Evolutionary conservation across 2,797 vertebrate species (phyloP), one percentile per base, ranked within the genome.

Genomic region (Benthosema pterotum): DNA sequence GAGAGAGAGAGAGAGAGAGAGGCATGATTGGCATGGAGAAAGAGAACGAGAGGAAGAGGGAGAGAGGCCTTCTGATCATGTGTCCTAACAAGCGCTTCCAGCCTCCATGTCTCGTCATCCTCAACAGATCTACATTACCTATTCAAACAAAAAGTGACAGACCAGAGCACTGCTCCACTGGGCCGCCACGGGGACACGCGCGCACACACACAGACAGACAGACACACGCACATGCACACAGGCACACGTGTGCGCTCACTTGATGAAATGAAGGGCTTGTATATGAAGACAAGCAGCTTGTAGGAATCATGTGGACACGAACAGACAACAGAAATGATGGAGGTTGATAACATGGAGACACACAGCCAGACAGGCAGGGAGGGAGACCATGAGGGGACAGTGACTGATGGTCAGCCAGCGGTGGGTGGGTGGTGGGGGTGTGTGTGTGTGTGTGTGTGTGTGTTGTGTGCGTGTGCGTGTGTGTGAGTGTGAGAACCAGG

Each of bases 21-120:
- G 95, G 93, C 86, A 93, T 97, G 96, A 98, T 93, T 97, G 96
- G 94, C 96, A 97, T 93, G 92, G 93, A 96, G 94, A 92, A 93
- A n/a, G n/a, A n/a, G n/a, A n/a, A n/a, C n/a, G n/a, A n/a, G n/a
- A n/a, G n/a, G n/a, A n/a, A 93, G 93, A 97, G 95, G 93, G 92
- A 95, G 92, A 94, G 93, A 89, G 85, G 85, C 91, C 95, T 96
- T 98, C 97, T 97, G 95, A 98, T 97, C 95, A 93, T 95, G 93
- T 94, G 93, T 96, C 95, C 94, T 98, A 97, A 98, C 95, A 97
- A 98, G 95, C 94, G 92, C 94, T 95, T 96, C 96, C 95, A 95
- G 92, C 94, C n/a, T n/a, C 94, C 92, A 93, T 94, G 93, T 96
- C 95, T 97, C 92, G 88, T 95, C 94, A 91, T 93, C 92, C 94